phyloP scores from a whole-genome alignment of 1,140 invertebrate species.

The Bombus haemorrhoidalis region DNA sequence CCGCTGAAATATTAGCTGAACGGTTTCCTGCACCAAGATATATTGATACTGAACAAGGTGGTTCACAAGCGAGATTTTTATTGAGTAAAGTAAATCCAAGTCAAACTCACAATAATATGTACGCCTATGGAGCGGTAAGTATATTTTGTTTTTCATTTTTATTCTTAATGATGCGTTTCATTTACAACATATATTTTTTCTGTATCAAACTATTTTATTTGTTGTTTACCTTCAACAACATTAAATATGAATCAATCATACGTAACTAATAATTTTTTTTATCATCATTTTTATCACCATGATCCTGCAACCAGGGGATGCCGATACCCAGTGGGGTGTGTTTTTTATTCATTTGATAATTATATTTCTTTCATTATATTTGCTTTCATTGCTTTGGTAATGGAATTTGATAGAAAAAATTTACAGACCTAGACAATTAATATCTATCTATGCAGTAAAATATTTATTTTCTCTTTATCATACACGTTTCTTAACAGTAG shows the following conservation, averaged over 20 bases:
- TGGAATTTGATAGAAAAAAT: conserved; percentile 22
- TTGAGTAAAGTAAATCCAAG: conserved; percentile 99
- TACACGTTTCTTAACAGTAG: not conserved
- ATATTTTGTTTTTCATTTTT: conserved; percentile 34
- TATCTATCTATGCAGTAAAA: conserved; percentile 5
- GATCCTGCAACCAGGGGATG: conserved; percentile 81
- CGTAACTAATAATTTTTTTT: conserved; percentile 78
- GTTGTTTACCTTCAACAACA: conserved; percentile 72
- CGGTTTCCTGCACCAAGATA: conserved; percentile 99
- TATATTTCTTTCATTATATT: conserved; percentile 64
- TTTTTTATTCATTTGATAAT: conserved; percentile 74
- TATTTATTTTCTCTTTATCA: conserved; percentile 9
- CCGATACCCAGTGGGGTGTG: conserved; percentile 81
- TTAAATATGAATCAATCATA: conserved; percentile 51
- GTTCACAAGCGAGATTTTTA: conserved; percentile 98
- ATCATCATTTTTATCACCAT: conserved; percentile 69
- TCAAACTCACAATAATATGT: conserved; percentile 99
- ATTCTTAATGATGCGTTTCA: conserved; percentile 25
- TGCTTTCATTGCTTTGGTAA: conserved; percentile 58
- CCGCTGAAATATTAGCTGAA: conserved; percentile 96
- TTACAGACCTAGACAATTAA: not conserved
- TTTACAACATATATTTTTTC: not conserved
- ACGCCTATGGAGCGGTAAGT: conserved; percentile 95
- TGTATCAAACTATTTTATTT: conserved; percentile 19
- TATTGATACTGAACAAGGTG: conserved; percentile 99